Evolutionary conservation across 2,113 vertebrate genomes (phyloP).

Genomic region (Pterophyllum scalare): DNA sequence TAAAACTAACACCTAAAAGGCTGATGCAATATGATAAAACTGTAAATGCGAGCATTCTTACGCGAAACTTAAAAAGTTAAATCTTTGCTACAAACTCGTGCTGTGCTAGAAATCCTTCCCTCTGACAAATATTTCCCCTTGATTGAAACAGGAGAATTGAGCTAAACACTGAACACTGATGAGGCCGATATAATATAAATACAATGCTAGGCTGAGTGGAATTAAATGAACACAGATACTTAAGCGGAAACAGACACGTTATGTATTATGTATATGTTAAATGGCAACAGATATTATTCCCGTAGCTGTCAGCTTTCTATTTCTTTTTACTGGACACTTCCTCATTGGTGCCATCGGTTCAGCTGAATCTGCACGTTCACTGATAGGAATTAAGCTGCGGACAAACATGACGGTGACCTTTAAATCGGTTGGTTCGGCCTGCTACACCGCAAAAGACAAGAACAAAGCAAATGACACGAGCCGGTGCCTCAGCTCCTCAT

Average conservation of each 20-base stretch:
- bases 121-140: background rate
- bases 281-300: background rate
- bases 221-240: background rate
- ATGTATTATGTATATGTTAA: background rate
- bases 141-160: background rate
- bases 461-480: slow-evolving; percentile 38
- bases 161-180: background rate
- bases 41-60: background rate
- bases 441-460: slow-evolving; percentile 17
- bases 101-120: background rate
- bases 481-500: slow-evolving; percentile 30
- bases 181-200: background rate
- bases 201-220: background rate
- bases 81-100: background rate
- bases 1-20: background rate
- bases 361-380: slow-evolving; percentile 1
- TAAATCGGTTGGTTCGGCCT: slow-evolving; percentile 19
- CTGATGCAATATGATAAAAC: background rate
- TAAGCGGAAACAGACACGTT: background rate
- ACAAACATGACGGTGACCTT: slow-evolving; percentile 68
- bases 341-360: background rate
- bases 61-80: background rate
- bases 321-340: background rate
- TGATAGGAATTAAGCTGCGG: slow-evolving; percentile 34
- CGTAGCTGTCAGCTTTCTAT: background rate